phyloP scores from a whole-genome alignment of 2,797 vertebrate genomes.

The Cyprinodon diabolis region DNA sequence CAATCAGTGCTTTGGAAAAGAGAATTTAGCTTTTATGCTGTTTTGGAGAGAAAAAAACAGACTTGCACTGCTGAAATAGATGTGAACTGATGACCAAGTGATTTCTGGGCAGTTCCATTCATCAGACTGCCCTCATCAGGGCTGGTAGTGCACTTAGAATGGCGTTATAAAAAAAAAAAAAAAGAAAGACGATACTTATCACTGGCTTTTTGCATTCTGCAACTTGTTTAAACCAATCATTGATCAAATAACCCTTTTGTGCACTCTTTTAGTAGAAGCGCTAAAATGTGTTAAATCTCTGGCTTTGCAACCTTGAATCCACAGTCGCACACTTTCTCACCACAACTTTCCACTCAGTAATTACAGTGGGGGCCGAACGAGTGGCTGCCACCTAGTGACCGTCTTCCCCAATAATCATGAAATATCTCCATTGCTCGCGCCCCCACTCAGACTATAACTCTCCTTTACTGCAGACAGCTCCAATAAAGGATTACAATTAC shows the following conservation, averaged over 20 bases:
- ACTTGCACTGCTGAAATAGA: conserved; percentile 31
- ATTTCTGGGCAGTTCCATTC: not conserved
- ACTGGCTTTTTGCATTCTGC: conserved; percentile 9
- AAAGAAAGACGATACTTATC: not conserved
- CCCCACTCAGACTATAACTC: conserved; percentile 82
- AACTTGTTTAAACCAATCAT: conserved; percentile 30
- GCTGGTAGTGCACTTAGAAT: conserved; percentile 1
- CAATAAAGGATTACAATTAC: conserved; percentile 87
- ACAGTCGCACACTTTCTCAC: conserved; percentile 34
- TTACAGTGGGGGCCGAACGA: conserved; percentile 74
- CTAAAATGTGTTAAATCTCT: conserved; percentile 42
- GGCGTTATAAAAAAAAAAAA: conserved; percentile 11
- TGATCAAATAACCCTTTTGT: not conserved
- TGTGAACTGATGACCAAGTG: not conserved
- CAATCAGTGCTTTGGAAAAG: conserved; percentile 64
- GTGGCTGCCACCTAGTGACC: conserved; percentile 85
- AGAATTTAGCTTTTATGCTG: conserved; percentile 56
- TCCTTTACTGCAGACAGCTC: conserved; percentile 84
- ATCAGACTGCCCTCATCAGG: not conserved
- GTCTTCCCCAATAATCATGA: conserved; percentile 85
- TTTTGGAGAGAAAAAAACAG: conserved; percentile 43
- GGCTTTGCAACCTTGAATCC: conserved; percentile 22
- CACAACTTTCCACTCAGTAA: conserved; percentile 75
- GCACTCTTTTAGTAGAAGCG: conserved; percentile 45
- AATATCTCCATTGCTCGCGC: conserved; percentile 79